Evolutionary conservation across 1,140 invertebrate genomes (phyloP).

Genomic region (Drosophila asahinai): DNA sequence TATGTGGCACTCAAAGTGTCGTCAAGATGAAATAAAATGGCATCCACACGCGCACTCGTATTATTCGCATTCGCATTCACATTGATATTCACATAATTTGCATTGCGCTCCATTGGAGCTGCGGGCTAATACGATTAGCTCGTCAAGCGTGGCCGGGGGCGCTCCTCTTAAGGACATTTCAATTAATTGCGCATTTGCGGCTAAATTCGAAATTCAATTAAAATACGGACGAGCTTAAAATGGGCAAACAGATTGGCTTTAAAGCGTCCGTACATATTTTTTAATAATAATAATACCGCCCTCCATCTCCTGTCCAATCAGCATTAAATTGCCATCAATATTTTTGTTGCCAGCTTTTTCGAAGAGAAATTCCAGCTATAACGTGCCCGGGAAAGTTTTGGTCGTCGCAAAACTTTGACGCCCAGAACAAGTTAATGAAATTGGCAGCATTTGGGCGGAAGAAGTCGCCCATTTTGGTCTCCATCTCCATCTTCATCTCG

Average conservation of each 20-base stretch:
- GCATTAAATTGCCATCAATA: conserved; percentile 67
- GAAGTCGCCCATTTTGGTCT: conserved; percentile 4
- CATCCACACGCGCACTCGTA: conserved; percentile 22
- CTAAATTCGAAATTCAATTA: conserved; percentile 68
- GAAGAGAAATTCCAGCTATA: conserved; percentile 34
- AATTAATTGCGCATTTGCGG: conserved; percentile 77
- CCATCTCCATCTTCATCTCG: not conserved
- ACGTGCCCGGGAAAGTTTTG: conserved; percentile 45
- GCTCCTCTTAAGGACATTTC: conserved; percentile 40
- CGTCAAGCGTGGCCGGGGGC: conserved; percentile 10
- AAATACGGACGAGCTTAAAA: conserved; percentile 64
- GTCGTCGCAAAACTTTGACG: conserved; percentile 47
- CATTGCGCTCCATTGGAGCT: conserved; percentile 50
- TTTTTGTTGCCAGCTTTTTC: conserved; percentile 32
- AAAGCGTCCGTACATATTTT: conserved; percentile 21
- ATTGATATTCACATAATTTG: conserved; percentile 46
- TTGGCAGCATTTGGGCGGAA: conserved; percentile 53
- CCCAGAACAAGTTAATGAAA: conserved; percentile 70
- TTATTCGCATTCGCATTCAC: conserved; percentile 23
- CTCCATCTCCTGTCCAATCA: conserved; percentile 51
- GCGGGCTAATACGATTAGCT: conserved; percentile 72
- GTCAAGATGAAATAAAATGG: conserved; percentile 47
- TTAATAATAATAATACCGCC: conserved; percentile 20
- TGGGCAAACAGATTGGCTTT: conserved; percentile 41
- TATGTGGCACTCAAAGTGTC: conserved; percentile 56